These are phyloP conservation scores for Alitta virens DNA, from an alignment of 2,888 invertebrate genomes.

Conservation along the genomic window DNA sequence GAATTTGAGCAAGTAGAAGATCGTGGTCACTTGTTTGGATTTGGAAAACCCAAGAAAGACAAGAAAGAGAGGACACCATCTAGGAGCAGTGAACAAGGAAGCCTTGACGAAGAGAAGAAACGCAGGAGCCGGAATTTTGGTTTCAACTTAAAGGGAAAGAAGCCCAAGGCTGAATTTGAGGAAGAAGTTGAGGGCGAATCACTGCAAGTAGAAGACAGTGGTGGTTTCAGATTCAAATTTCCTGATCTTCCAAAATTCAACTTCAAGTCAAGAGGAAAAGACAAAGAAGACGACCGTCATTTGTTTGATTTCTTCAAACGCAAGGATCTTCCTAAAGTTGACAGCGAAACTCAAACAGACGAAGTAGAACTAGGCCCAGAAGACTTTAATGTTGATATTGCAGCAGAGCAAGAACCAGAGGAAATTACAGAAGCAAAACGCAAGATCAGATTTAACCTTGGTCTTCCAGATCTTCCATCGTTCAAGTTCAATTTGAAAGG, in stretches of 20 bases:
- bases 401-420: neutral
- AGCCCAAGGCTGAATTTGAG: neutral
- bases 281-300: neutral
- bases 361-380: neutral
- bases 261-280: neutral
- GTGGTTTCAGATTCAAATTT: neutral
- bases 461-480: no score
- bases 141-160: neutral
- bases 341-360: neutral
- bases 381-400: slow-evolving; percentile 1
- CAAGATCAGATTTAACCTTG: no score
- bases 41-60: neutral
- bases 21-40: neutral
- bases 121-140: neutral
- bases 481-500: neutral
- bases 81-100: neutral
- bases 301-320: no score
- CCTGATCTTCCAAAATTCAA: no score
- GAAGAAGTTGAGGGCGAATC: neutral
- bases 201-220: neutral
- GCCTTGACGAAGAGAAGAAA: neutral
- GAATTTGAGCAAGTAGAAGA: neutral
- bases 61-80: neutral
- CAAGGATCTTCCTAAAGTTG: no score
- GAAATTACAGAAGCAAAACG: no score